Conservation (phyloP, 2,797 vertebrate species). For the Luscinia megarhynchos region DNA sequence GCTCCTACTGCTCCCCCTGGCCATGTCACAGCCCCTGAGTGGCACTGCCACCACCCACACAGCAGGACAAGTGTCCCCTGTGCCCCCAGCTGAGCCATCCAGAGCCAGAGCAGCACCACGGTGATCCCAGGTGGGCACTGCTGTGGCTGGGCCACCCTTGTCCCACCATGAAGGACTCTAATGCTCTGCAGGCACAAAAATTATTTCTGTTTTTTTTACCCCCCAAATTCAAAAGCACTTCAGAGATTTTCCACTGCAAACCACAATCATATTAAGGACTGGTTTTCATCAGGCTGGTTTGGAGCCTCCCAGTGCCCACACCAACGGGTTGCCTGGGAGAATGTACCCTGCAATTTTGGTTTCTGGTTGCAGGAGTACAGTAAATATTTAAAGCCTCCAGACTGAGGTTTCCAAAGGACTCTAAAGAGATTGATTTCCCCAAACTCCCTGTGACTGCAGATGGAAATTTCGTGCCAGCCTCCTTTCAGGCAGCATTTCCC, state of each 20-base stretch:
- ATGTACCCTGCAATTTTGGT: background rate
- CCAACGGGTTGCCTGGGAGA: background rate
- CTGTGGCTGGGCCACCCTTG: background rate
- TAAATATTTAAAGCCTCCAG: slow-evolving; percentile 19
- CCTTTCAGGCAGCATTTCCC: slow-evolving; percentile 13
- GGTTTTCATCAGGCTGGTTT: background rate
- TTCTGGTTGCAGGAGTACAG: background rate
- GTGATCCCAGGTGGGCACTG: background rate
- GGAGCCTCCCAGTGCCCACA: background rate
- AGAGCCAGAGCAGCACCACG: background rate
- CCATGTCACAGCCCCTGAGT: background rate
- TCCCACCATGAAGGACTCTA: background rate
- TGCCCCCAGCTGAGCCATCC: background rate
- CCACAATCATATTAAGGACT: background rate
- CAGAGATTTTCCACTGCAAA: background rate
- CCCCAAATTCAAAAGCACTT: background rate
- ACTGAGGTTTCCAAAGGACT: slow-evolving; percentile 13
- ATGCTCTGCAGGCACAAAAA: background rate
- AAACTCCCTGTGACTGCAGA: background rate
- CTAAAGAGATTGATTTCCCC: slow-evolving; percentile 24
- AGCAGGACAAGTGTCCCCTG: background rate
- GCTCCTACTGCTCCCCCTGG: background rate
- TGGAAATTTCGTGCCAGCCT: background rate
- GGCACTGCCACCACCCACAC: background rate
- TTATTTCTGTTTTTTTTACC: accelerated